Evolutionary conservation across 1,140 invertebrate genomes (phyloP).

Genomic region (Papilio helenus): DNA sequence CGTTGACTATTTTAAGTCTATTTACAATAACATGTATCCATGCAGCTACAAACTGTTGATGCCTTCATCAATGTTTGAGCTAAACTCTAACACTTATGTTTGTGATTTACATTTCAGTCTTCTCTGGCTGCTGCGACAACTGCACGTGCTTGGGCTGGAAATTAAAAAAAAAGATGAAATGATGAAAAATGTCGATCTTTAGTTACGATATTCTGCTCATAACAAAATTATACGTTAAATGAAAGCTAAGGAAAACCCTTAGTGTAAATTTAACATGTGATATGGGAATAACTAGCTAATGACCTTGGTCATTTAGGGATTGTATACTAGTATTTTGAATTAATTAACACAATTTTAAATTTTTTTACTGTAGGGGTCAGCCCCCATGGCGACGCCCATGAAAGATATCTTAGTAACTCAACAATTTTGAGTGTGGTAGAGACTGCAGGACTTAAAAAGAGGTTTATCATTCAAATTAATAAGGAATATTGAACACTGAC

Average conservation of each 20-base stretch:
- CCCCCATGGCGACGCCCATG: too few species aligned
- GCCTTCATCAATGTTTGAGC: constrained; percentile 10
- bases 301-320: too few species aligned
- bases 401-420: too few species aligned
- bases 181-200: background rate
- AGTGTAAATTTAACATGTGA: too few species aligned
- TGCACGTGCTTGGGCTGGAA: background rate
- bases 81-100: background rate
- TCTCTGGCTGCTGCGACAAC: background rate
- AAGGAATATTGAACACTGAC: background rate
- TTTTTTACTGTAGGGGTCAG: too few species aligned
- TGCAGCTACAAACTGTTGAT: constrained; percentile 17
- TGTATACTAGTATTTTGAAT: too few species aligned
- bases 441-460: background rate
- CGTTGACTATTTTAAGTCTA: background rate
- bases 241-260: too few species aligned
- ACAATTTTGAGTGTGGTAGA: too few species aligned
- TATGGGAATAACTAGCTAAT: too few species aligned
- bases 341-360: too few species aligned
- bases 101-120: background rate
- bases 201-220: background rate
- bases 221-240: background rate
- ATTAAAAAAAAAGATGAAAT: background rate
- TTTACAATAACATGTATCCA: constrained; percentile 3
- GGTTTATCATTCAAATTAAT: background rate